phyloP scores from a whole-genome alignment of 2,797 vertebrate species.

The Fundulus diaphanus region DNA sequence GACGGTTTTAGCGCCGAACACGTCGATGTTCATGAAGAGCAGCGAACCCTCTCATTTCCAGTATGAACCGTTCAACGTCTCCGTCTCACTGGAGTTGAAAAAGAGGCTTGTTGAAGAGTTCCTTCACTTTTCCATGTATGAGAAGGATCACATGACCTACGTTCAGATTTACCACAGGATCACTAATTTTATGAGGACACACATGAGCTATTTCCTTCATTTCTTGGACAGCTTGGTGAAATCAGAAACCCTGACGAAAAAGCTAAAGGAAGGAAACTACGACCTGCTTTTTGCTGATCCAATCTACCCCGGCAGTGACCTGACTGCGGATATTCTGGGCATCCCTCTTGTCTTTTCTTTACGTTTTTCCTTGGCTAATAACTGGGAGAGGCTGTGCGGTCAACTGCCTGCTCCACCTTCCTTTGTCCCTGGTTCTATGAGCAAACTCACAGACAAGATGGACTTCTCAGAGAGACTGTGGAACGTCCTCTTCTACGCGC shows the following conservation, averaged over 20 bases:
- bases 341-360: conserved; percentile 83
- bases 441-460: conserved; percentile 86
- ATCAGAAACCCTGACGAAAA: conserved; percentile 77
- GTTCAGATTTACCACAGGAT: conserved; percentile 75
- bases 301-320: conserved; percentile 80
- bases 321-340: conserved; percentile 79
- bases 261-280: conserved; percentile 74
- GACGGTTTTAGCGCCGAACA: conserved; percentile 74
- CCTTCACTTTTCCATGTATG: conserved; percentile 68
- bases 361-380: conserved; percentile 79
- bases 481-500: conserved; percentile 80
- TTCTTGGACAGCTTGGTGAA: conserved; percentile 77
- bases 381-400: conserved; percentile 84
- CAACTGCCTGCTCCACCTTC: conserved; percentile 84
- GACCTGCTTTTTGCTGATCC: conserved; percentile 86
- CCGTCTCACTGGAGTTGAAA: conserved; percentile 35
- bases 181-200: conserved; percentile 35
- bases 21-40: conserved; percentile 75
- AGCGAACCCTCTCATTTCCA: conserved; percentile 50
- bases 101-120: conserved; percentile 17
- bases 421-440: conserved; percentile 79
- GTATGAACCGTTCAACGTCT: conserved; percentile 67
- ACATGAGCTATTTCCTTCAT: conserved; percentile 51
- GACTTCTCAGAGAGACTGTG: conserved; percentile 81
- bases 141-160: conserved; percentile 76